Evolutionary conservation across 2,888 invertebrate species (phyloP).

Genomic region (Drosophila greeni): DNA sequence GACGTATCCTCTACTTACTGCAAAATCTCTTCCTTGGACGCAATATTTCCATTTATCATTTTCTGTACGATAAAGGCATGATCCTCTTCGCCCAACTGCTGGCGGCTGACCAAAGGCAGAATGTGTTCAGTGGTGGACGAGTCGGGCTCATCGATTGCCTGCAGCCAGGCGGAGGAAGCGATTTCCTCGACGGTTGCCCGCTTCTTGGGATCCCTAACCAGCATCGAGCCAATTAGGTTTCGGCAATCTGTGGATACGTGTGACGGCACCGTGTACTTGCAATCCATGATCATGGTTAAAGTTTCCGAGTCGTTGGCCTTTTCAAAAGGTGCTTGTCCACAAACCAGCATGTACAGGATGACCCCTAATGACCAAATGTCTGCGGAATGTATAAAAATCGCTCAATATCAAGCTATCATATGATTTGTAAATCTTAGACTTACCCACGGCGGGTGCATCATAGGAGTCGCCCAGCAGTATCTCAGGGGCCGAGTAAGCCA

Average conservation of each 20-base stretch:
- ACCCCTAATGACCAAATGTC: constrained; percentile 99
- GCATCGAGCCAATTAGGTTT: constrained; percentile 94
- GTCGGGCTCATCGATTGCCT: constrained; percentile 78
- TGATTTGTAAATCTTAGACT: constrained; percentile 65
- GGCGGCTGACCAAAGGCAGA: constrained; percentile 91
- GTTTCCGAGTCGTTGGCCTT: constrained; percentile 99
- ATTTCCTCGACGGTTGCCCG: constrained; percentile 93
- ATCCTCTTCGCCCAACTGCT: constrained; percentile 94
- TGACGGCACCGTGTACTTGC: constrained; percentile 95
- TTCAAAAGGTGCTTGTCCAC: constrained; percentile 98
- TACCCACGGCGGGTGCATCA: constrained; percentile 98
- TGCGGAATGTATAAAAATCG: constrained; percentile 69
- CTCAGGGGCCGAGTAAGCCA: constrained; percentile 99
- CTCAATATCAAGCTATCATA: not conserved
- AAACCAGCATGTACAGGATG: constrained; percentile 98
- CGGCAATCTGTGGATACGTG: constrained; percentile 93
- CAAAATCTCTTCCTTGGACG: constrained; percentile 94
- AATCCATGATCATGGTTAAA: constrained; percentile 99
- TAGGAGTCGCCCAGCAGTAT: constrained; percentile 98
- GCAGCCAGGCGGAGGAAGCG: constrained; percentile 90
- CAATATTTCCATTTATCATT: constrained; percentile 97
- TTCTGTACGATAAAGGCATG: constrained; percentile 94
- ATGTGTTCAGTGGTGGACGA: constrained; percentile 77
- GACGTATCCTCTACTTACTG: constrained; percentile 82
- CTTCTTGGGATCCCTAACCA: constrained; percentile 94